Evolutionary conservation across 2,888 invertebrate species (phyloP).

Genomic region (Eubasilissa splendida): DNA sequence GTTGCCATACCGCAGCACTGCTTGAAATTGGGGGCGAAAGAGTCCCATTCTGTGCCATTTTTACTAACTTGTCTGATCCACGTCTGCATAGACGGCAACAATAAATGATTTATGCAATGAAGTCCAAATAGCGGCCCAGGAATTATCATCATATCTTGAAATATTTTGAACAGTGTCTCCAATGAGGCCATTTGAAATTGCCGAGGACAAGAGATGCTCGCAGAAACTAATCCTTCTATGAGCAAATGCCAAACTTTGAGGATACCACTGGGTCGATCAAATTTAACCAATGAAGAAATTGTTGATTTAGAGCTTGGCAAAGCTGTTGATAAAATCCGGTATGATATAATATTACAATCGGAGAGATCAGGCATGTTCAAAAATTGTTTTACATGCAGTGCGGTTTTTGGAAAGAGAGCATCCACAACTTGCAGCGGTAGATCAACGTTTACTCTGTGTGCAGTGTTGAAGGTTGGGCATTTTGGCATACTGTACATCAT

Average conservation of each 20-base stretch:
- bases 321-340: slow-evolving; percentile 74
- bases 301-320: slow-evolving; percentile 69
- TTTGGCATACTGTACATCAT: slow-evolving; percentile 97
- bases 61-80: slow-evolving; percentile 88
- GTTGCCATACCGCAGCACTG: slow-evolving; percentile 95
- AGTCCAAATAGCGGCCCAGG: slow-evolving; percentile 93
- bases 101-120: slow-evolving; percentile 92
- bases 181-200: slow-evolving; percentile 90
- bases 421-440: slow-evolving; percentile 87
- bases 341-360: slow-evolving; percentile 78
- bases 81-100: slow-evolving; percentile 93
- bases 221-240: slow-evolving; percentile 88
- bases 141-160: slow-evolving; percentile 82
- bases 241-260: slow-evolving; percentile 93
- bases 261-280: slow-evolving; percentile 87
- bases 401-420: slow-evolving; percentile 83
- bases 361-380: slow-evolving; percentile 78
- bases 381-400: slow-evolving; percentile 79
- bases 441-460: slow-evolving; percentile 86
- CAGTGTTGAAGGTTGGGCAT: slow-evolving; percentile 93
- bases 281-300: slow-evolving; percentile 74
- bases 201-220: slow-evolving; percentile 88
- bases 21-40: slow-evolving; percentile 91
- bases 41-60: slow-evolving; percentile 81
- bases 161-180: slow-evolving; percentile 88